Base-by-base conservation (phyloP, 2,113 vertebrate species). In the Argyrosomus japonicus region DNA sequence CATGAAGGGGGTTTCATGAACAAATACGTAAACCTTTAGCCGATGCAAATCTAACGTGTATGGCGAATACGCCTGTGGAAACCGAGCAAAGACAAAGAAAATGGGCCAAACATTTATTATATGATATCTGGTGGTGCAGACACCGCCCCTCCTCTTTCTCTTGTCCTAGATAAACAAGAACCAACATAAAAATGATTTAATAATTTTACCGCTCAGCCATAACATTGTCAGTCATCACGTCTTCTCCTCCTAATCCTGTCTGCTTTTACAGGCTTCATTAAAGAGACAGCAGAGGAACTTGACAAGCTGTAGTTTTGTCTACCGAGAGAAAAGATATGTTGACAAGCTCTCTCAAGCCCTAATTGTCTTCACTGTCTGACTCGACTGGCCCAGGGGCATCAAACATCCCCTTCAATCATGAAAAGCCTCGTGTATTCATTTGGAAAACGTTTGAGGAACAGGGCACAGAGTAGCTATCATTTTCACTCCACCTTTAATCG, bases 281-380 rank as follows among this genome's bases (percentile, higher is more conserved):
- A 47, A 54, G 45, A 67, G 6, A 23, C 11, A 14, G 53, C 23
- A 75, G 50, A 81, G 62, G 57, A 88, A 68, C 61, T 43, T 29
- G 73, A 89, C 75, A 64, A 70, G 78, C 63, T 81, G 36, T 23
- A 77, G 63, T 82, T 82, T 78, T 72, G 73, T 79, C 57, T 74
- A 13, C 18, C 2, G 9, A 32, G 47, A 70, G 25, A 68, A 74
- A 76, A 76, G 62, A 85, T 48, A 23, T 40, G 71, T 83, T 86
- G 77, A 89, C 84, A 81, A 82, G 86, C 86, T 75, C 77, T 60
- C 64, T 80, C 72, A 87, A 86, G 77, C 58, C 77, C 62, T 77
- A 81, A 83, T 76, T 62, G 77, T 87, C 61, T 79, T 43, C 13
- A 3, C 64, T 27, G 83, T 91, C 85, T 92, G 83, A 51, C 9